These are phyloP conservation scores for Oscheius onirici DNA, from an alignment of 2,888 invertebrate species.

Conservation along the genomic window DNA sequence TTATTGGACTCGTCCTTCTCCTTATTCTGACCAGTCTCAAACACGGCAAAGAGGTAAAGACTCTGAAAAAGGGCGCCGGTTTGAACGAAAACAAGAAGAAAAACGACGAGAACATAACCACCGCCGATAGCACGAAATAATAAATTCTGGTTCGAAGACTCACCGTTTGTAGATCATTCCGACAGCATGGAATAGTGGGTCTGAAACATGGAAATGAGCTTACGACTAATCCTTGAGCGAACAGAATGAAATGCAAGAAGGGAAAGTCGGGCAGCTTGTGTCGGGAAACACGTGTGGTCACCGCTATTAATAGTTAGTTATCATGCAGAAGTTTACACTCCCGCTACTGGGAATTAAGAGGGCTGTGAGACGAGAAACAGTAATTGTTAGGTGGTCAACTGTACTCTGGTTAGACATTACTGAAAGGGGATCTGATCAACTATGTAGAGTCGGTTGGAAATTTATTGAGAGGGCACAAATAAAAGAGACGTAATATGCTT, in stretches of 20 bases:
- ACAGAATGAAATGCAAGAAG: slow-evolving; percentile 6
- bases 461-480: too few species aligned
- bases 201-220: slow-evolving; percentile 4
- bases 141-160: not conserved
- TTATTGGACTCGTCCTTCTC: not conserved
- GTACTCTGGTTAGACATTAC: too few species aligned
- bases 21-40: not conserved
- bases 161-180: slow-evolving; percentile 5
- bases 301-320: too few species aligned
- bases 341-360: too few species aligned
- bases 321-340: too few species aligned
- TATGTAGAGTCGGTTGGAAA: too few species aligned
- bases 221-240: slow-evolving; percentile 2
- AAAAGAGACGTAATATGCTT: too few species aligned
- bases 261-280: slow-evolving; percentile 2
- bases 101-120: not conserved
- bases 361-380: too few species aligned
- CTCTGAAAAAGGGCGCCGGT: not conserved
- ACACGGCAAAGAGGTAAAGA: slow-evolving; percentile 9
- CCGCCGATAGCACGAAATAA: too few species aligned
- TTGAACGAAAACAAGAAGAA: slow-evolving; percentile 1
- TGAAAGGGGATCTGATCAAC: too few species aligned
- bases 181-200: not conserved
- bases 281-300: not conserved
- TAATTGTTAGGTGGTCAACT: too few species aligned